phyloP scores from a whole-genome alignment of 2,113 vertebrate species.

The Strigops habroptila region DNA sequence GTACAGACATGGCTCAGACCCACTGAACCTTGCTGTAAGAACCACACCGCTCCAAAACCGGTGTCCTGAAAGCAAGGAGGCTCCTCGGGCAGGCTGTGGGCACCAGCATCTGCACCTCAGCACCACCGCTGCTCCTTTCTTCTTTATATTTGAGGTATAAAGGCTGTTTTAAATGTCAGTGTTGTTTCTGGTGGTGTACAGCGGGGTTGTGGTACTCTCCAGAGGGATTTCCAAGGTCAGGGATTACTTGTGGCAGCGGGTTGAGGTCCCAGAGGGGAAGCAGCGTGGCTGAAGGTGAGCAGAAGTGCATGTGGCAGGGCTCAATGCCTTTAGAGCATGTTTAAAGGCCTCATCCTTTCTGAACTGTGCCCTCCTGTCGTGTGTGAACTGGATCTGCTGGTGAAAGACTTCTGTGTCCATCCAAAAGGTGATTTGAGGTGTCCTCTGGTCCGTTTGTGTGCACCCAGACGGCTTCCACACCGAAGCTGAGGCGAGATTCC shows the following conservation, averaged over 20 bases:
- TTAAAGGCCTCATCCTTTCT: neutral
- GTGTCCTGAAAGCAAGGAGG: neutral
- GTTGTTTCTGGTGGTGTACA: neutral
- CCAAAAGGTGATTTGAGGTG: neutral
- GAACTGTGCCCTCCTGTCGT: neutral
- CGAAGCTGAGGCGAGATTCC: neutral
- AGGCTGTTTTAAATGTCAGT: neutral
- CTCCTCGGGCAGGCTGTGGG: neutral
- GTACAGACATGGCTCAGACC: neutral
- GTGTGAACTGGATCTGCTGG: neutral
- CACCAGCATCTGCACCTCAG: neutral
- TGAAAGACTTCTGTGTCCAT: accelerated
- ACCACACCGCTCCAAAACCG: neutral
- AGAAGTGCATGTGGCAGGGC: accelerated
- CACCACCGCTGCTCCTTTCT: accelerated
- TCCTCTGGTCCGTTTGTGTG: neutral
- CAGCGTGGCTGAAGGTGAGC: neutral
- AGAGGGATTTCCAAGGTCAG: neutral
- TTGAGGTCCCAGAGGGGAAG: neutral
- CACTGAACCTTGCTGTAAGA: neutral
- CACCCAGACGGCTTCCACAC: accelerated
- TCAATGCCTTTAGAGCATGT: accelerated
- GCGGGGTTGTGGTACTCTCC: accelerated
- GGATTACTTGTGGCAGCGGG: neutral
- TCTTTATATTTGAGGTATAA: neutral